These are phyloP conservation scores for Andrena hattorfiana DNA, from an alignment of 2,888 invertebrate genomes.

Conservation along the genomic window DNA sequence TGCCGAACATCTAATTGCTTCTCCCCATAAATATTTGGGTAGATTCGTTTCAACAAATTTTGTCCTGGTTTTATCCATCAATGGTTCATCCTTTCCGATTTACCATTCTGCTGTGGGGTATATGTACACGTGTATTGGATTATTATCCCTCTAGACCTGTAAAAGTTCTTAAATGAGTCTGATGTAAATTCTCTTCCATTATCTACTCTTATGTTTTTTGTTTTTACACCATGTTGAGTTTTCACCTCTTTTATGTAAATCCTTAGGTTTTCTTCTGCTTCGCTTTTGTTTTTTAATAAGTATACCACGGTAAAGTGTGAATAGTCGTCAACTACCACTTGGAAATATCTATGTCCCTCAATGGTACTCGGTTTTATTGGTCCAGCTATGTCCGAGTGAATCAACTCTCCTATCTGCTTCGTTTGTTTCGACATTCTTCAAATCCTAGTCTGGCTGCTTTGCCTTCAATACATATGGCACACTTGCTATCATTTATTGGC, in stretches of 20 bases:
- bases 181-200: conserved; percentile 1
- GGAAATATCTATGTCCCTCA: background rate
- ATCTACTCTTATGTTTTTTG: background rate
- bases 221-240: background rate
- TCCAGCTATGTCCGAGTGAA: background rate
- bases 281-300: background rate
- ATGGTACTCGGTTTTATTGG: background rate
- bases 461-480: background rate
- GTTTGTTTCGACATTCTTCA: background rate
- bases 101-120: background rate
- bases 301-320: background rate
- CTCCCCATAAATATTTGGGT: background rate
- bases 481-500: background rate
- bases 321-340: background rate
- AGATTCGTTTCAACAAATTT: background rate
- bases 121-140: background rate
- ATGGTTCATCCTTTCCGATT: background rate
- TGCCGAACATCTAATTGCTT: background rate
- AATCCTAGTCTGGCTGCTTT: background rate
- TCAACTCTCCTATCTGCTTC: background rate
- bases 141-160: background rate
- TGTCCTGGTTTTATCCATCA: conserved; percentile 9
- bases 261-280: background rate
- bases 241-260: background rate
- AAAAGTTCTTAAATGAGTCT: background rate